These are phyloP conservation scores for Loxodonta africana DNA, from an alignment of 2,113 vertebrate genomes.

Conservation along the genomic window DNA sequence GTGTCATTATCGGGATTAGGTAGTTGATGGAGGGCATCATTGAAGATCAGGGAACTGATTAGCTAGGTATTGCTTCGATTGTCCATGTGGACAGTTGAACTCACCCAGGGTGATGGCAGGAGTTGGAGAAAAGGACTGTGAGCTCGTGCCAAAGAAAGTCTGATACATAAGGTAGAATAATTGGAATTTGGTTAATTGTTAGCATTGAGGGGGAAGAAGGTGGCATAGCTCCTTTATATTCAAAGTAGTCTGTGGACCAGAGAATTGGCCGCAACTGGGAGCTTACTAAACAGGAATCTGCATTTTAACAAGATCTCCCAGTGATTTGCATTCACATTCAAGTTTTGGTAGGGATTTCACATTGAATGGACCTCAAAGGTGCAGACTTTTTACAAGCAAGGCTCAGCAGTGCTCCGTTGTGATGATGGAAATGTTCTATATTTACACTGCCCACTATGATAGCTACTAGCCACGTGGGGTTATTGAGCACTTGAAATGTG, in stretches of 20 bases:
- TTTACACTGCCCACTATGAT: background rate
- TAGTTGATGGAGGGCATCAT: background rate
- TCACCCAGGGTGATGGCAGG: background rate
- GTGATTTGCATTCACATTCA: slow-evolving; percentile 29
- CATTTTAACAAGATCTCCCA: slow-evolving; percentile 3
- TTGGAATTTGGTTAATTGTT: background rate
- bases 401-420: background rate
- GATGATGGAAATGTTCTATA: background rate
- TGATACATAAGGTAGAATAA: background rate
- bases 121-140: background rate
- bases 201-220: background rate
- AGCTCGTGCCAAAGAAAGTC: background rate
- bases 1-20: background rate
- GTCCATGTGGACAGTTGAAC: background rate
- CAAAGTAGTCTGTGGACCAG: background rate
- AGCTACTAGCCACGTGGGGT: background rate
- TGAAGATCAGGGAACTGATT: slow-evolving; percentile 25
- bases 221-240: background rate
- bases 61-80: background rate
- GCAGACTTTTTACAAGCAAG: background rate
- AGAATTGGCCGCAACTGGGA: slow-evolving; percentile 16
- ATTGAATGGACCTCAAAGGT: background rate
- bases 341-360: background rate
- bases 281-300: background rate
- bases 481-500: slow-evolving; percentile 11